Base-by-base conservation (phyloP, 2,888 invertebrate genomes). In the Brachylomia viminalis region DNA sequence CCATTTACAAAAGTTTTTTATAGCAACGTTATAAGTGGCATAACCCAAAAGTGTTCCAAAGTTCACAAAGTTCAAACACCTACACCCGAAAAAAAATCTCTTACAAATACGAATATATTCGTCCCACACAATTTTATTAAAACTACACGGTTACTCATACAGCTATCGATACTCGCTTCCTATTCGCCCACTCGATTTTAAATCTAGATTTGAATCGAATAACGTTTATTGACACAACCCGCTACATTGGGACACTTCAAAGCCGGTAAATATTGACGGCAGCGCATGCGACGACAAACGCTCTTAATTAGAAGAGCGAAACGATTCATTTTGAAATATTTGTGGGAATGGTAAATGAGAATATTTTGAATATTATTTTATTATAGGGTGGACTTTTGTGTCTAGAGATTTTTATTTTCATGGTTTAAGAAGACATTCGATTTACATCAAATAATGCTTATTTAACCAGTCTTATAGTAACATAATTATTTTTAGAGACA, bases 101-200 rank as follows among this genome's bases (percentile, higher is more conserved):
- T 47, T n/a, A 58, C 56, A 71, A 52, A 85, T 69, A 85, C 45
- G 64, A 23, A 54, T 74, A 86, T 71, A 82, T 69, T 72, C 65
- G 27, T 49, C 30, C 0, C 56, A 52, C 33, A 76, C 75, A 72
- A 73, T 70, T 49, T 59, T 47, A 73, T 75, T 45, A 77, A 77
- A 78, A 74, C 69, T 61, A 71, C 78, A 75, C 27, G 64, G 65
- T 84, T 75, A 83, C 62, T 77, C 86, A 79, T 52, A 61, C 68
- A 58, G 70, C 61, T 56, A 30, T 27, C 54, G 62, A 47, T 71
- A 76, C 64, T 83, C 84, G 54, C 83, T 84, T 86, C 87, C 84
- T 80, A 84, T 70, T 61, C 88, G 78, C 85, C 88, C 87, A 88
- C 88, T 79, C 73, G 74, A 77, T 84, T 87, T 84, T 85, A 87